Base-by-base conservation (phyloP, 2,888 invertebrate species). In the Drosophila bunnanda region DNA sequence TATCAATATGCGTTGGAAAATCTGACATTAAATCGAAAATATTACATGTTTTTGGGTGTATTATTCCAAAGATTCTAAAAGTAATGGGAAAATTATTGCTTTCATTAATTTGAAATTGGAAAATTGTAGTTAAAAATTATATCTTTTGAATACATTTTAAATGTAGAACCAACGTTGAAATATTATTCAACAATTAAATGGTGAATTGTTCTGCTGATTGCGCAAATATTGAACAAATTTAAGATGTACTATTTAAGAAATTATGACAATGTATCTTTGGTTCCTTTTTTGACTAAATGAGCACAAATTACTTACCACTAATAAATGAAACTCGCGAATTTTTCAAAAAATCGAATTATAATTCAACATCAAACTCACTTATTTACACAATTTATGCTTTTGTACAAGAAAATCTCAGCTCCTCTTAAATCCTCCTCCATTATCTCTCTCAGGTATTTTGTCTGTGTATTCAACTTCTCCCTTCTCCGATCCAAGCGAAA, bases 261-360 rank as follows among this genome's bases (percentile, higher is more conserved):
- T n/a, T 15, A 15, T n/a, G 8, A 8, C 8, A 36, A 13, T 15
- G 13, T 0, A 22, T 43, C 22, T 2, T 8, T 43, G 7, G 1
- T 4, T 2, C 1, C 2, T 4, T 8, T n/a, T 38, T 9, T 36
- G 8, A 9, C 3, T 9, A 1, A 43, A 22, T 13, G 0, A 25
- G 4, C 43, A 43, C 15, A 43, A 15, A 43, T 9, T 22, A 15
- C 2, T n/a, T n/a, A n/a, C n/a, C n/a, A n/a, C n/a, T n/a, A n/a
- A n/a, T n/a, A n/a, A n/a, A n/a, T n/a, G n/a, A n/a, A n/a, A n/a
- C n/a, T n/a, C n/a, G n/a, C n/a, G n/a, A n/a, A n/a, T n/a, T 17
- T 38, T 36, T 61, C 54, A 39, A 54, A 62, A 64, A 36, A 46
- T 56, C 61, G 53, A 76, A 73, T 68, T 68, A 28, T 76, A 53